These are phyloP conservation scores for Palythoa caribaeorum DNA, from an alignment of 92 coral and sea anemone species.

Conservation along the genomic window DNA sequence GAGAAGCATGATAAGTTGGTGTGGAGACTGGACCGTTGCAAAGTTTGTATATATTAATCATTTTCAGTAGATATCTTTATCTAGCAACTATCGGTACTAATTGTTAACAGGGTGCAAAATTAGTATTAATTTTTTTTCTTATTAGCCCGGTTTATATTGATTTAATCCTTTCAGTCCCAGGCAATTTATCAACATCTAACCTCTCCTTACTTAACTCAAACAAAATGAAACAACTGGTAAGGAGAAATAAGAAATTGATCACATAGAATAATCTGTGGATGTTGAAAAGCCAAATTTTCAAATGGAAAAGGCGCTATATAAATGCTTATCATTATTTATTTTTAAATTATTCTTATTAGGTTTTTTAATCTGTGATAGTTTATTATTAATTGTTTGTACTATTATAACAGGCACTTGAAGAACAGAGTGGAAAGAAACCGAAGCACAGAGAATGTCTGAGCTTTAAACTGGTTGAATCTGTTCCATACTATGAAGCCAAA, in stretches of 20 bases:
- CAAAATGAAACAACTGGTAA: too few species aligned
- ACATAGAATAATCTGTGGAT: too few species aligned
- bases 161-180: too few species aligned
- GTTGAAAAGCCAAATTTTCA: too few species aligned
- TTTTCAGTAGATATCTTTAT: neutral
- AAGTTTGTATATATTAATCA: slow-evolving; percentile 49
- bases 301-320: too few species aligned
- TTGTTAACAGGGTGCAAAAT: too few species aligned
- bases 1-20: slow-evolving; percentile 75
- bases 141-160: too few species aligned
- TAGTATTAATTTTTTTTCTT: too few species aligned
- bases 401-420: slow-evolving; percentile 67
- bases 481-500: slow-evolving; percentile 71
- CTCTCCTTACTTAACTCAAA: too few species aligned
- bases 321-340: too few species aligned
- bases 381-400: neutral
- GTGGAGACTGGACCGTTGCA: slow-evolving; percentile 82
- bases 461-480: slow-evolving; percentile 64
- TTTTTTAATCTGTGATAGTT: neutral
- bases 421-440: slow-evolving; percentile 75
- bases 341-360: neutral
- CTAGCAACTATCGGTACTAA: neutral
- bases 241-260: too few species aligned
- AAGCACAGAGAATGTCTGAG: slow-evolving; percentile 36
- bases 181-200: too few species aligned